These are phyloP conservation scores for Pristionchus arcanus DNA, from an alignment of 2,888 invertebrate genomes.

Conservation along the genomic window DNA sequence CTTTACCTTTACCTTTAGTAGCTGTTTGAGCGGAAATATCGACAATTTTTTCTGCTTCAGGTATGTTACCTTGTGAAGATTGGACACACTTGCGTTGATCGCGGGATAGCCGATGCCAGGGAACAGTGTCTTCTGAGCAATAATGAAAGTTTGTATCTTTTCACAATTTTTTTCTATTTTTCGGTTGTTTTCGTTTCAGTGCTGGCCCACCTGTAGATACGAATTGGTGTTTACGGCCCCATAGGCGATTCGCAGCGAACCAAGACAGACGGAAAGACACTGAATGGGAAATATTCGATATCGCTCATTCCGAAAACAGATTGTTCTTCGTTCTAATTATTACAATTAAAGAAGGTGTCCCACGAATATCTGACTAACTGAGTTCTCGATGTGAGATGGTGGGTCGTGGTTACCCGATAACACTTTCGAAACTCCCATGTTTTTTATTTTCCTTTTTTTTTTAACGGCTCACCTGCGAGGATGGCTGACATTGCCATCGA, in stretches of 20 bases:
- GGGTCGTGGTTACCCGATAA: no score
- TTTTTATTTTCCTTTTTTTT: no score
- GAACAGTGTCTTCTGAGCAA: not conserved
- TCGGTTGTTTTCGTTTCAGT: not conserved
- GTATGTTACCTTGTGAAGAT: constrained; percentile 50
- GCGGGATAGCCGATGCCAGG: not conserved
- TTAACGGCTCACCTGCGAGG: not conserved
- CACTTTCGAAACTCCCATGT: no score
- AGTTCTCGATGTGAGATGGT: no score
- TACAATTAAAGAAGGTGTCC: no score
- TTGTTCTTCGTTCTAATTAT: no score
- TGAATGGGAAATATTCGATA: not conserved
- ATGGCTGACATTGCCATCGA: not conserved
- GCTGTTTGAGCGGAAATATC: no score
- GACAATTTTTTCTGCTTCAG: no score
- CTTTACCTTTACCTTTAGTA: no score
- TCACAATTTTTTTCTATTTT: no score
- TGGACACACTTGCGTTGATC: constrained; percentile 25
- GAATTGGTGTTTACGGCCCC: not conserved
- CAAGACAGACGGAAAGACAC: constrained; percentile 47
- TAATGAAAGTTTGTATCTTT: not conserved
- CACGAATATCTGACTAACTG: no score
- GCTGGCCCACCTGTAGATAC: constrained; percentile 31
- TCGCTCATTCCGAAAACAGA: no score
- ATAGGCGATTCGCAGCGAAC: not conserved